A percentile compares a stretch with the other conserved stretches of the same genome.
phyloP scores from a whole-genome alignment of 2,113 vertebrate species.

The Halichoeres trimaculatus region DNA sequence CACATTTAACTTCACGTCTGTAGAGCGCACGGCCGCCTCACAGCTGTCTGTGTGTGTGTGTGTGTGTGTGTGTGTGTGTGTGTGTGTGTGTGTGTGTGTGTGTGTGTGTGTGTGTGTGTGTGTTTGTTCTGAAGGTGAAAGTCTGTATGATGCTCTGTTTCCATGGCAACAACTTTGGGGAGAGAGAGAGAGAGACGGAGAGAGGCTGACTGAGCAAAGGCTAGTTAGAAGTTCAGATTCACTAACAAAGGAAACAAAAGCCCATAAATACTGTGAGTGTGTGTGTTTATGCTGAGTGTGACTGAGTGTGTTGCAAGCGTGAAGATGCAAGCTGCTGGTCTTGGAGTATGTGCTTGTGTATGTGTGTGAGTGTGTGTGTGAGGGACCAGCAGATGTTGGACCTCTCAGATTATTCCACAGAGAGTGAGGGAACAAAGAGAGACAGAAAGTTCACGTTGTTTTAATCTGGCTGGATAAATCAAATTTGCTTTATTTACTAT shows the following conservation, averaged over 20 bases:
- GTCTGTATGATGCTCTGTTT: slow-evolving; percentile 41
- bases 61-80: slow-evolving; percentile 13
- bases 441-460: not conserved
- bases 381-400: slow-evolving; percentile 37
- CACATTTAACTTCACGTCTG: slow-evolving; percentile 51
- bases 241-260: slow-evolving; percentile 32
- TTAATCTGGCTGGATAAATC: not conserved
- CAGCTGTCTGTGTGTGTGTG: slow-evolving; percentile 43
- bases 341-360: slow-evolving; percentile 1
- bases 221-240: not conserved
- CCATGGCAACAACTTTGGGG: slow-evolving; percentile 36
- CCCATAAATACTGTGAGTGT: slow-evolving; percentile 34
- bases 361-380: slow-evolving; percentile 21
- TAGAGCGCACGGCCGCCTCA: slow-evolving; percentile 39
- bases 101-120: not conserved
- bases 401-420: slow-evolving; percentile 39
- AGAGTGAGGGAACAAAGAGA: slow-evolving; percentile 32
- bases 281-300: slow-evolving; percentile 28
- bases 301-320: slow-evolving; percentile 24
- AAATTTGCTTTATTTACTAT: not conserved
- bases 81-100: slow-evolving; percentile 13
- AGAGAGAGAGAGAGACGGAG: not conserved
- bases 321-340: slow-evolving; percentile 40
- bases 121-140: slow-evolving; percentile 46
- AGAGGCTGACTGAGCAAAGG: not conserved